phyloP scores from a whole-genome alignment of 2,888 invertebrate genomes.

The Petrolisthes cinctipes region DNA sequence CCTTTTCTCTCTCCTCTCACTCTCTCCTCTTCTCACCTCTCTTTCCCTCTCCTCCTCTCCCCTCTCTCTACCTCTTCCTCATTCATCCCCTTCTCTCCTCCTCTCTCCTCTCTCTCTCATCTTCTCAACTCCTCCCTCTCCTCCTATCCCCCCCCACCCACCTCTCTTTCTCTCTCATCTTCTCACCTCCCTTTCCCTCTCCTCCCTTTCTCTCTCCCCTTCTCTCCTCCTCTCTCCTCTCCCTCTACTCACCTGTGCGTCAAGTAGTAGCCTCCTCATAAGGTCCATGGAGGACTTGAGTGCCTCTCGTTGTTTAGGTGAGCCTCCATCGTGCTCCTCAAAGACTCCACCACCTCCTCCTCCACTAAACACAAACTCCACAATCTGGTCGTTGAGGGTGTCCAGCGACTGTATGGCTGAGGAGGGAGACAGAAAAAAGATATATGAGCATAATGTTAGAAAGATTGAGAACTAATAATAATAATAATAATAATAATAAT shows the following conservation, averaged over 20 bases:
- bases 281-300: conserved; percentile 85
- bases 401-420: conserved; percentile 72
- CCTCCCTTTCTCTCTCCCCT: not conserved
- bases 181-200: not conserved
- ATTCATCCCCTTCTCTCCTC: not conserved
- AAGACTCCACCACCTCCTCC: conserved; percentile 64
- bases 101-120: not conserved
- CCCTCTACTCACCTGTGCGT: conserved; percentile 80
- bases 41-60: not conserved
- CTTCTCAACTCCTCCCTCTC: not conserved
- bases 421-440: conserved; percentile 56
- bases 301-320: conserved; percentile 73
- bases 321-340: conserved; percentile 66
- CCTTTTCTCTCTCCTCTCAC: not conserved
- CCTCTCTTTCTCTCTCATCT: not conserved
- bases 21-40: not conserved
- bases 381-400: conserved; percentile 71
- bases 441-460: not conserved
- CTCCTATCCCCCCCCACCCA: not conserved
- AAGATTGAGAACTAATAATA: not conserved
- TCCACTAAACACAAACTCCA: conserved; percentile 70
- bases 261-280: conserved; percentile 87
- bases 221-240: not conserved
- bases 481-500: not conserved
- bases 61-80: not conserved